Base-by-base conservation (phyloP, 1,140 invertebrate species). In the Acromyrmex echinatior region DNA sequence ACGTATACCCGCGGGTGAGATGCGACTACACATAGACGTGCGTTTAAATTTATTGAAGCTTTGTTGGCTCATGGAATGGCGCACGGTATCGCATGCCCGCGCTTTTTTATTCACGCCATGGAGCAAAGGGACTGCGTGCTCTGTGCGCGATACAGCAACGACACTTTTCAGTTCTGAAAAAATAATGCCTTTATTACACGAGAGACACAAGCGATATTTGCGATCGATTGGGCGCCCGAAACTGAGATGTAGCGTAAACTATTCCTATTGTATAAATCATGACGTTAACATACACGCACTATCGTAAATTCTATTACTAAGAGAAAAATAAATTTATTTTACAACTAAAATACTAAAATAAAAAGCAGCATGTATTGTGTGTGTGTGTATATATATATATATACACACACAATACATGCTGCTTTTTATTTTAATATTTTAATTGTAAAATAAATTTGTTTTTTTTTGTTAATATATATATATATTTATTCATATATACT, bases 1-100 rank as follows among this genome's bases (percentile, higher is more conserved):
- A 39, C 58, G 18, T 5, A 28, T 10, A 10, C 35, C 2, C 49
- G 51, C 10, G 28, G 28, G 21, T 0, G 65, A 81, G 31, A 60
- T 25, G 66, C 21, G 65, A 39, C 66, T 71, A 58, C 18, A 28
- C 21, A 71, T 28, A 25, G 16, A 31, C 53, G 35, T 35, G 35
- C 16, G 79, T 81, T 81, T 53, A 58, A 81, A 81, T 81, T 81
- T 81, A 81, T 81, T 28, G 66, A 81, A 81, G 79, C 79, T 81
- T 71, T 71, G 79, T 58, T 71, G 51, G 21, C 66, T 58, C 51
- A 31, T 25, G 53, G 51, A 58, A 81, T 39, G n/a, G 35, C 18
- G 25, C 18, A 31, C 45, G 21, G 1, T 81, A 71, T 81, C 66
- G 53, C 21, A 58, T 60, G 39, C 18, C 9, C 68, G 70, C 16